These are phyloP conservation scores for Pionites leucogaster DNA, from an alignment of 2,113 vertebrate species.

Conservation along the genomic window DNA sequence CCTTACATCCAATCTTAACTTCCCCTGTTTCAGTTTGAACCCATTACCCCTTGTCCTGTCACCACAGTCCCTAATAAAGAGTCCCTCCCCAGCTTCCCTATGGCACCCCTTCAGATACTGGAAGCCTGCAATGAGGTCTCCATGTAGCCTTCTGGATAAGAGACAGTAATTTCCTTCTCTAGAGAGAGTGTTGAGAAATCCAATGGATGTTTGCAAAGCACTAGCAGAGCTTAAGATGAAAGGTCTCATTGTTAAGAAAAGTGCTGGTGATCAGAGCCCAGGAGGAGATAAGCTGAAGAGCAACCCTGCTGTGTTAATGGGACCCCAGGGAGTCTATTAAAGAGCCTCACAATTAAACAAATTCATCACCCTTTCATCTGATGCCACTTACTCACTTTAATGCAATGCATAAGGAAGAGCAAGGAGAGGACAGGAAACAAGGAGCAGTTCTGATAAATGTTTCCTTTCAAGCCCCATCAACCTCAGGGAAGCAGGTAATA, in stretches of 20 bases:
- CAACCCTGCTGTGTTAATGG: neutral
- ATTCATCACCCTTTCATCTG: neutral
- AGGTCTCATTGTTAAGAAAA: neutral
- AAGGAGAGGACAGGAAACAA: neutral
- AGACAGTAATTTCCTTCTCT: neutral
- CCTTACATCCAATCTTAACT: too few species aligned
- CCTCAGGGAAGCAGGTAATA: neutral
- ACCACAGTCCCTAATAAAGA: too few species aligned
- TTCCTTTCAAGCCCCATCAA: neutral
- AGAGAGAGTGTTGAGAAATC: rapidly evolving
- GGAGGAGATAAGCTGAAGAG: neutral
- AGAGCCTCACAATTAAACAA: neutral
- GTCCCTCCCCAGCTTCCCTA: too few species aligned
- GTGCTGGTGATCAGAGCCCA: neutral
- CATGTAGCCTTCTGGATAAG: too few species aligned
- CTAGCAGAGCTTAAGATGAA: neutral
- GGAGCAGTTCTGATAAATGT: neutral
- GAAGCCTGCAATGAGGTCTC: too few species aligned
- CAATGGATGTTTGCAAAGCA: neutral
- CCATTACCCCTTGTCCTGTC: too few species aligned
- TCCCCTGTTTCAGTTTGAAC: too few species aligned
- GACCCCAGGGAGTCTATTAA: neutral
- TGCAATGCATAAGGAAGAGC: neutral
- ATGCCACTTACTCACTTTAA: neutral
- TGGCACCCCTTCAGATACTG: too few species aligned